A percentile compares a stretch with the other conserved stretches of the same genome.
Evolutionary conservation across 1,140 invertebrate genomes (phyloP).

Genomic region (Drosophila parvula): DNA sequence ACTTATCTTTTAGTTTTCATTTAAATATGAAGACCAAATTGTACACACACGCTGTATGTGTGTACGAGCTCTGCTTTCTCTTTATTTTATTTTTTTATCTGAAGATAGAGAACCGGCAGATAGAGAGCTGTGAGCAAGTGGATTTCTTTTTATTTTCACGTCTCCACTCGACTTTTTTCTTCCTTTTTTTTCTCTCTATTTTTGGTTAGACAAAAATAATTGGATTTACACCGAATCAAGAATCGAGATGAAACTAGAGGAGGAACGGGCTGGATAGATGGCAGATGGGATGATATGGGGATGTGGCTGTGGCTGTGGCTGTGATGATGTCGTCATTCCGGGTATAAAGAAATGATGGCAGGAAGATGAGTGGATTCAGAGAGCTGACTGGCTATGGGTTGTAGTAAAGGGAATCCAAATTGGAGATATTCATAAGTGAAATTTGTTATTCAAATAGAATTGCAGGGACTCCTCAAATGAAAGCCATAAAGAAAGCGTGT

Average conservation of each 20-base stretch:
- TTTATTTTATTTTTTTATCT: not conserved
- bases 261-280: not conserved
- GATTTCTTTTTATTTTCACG: slow-evolving; percentile 38
- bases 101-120: slow-evolving; percentile 12
- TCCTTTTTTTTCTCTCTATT: slow-evolving; percentile 12
- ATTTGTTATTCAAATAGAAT: slow-evolving; percentile 42
- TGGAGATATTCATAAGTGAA: slow-evolving; percentile 52
- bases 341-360: slow-evolving; percentile 25
- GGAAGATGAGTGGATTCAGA: slow-evolving; percentile 21
- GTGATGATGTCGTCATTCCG: slow-evolving; percentile 44
- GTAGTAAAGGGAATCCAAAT: slow-evolving; percentile 6
- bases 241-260: slow-evolving; percentile 21
- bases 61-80: slow-evolving; percentile 2
- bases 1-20: slow-evolving; percentile 80
- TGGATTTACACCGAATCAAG: slow-evolving; percentile 52
- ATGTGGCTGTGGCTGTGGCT: not conserved
- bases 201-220: slow-evolving; percentile 55
- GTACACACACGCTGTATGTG: slow-evolving; percentile 37
- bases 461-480: not conserved
- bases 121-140: slow-evolving; percentile 25
- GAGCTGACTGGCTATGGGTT: not conserved
- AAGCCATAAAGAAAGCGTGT: not conserved
- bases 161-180: slow-evolving; percentile 7
- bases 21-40: slow-evolving; percentile 76
- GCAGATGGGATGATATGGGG: slow-evolving; percentile 1